Evolutionary conservation across 2,113 vertebrate species (phyloP).

Genomic region (Mormyrus lacerda): DNA sequence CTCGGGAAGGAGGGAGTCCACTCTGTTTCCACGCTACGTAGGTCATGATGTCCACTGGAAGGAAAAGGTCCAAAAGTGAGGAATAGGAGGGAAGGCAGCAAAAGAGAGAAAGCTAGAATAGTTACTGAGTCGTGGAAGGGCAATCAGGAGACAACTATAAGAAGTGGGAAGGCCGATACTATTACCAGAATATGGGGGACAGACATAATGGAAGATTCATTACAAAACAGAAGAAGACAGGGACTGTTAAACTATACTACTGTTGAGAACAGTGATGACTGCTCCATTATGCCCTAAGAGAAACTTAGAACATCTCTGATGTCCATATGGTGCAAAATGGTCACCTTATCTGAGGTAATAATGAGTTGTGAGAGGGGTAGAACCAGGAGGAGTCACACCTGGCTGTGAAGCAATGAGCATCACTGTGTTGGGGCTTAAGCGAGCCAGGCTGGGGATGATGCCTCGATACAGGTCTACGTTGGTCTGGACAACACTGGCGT

Average conservation of each 20-base stretch:
- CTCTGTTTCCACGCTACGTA: conserved; percentile 90
- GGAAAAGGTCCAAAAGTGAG: not conserved
- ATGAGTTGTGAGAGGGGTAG: not conserved
- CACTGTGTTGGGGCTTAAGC: conserved; percentile 68
- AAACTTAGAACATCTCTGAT: not conserved
- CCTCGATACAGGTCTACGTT: conserved; percentile 83
- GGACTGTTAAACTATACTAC: not conserved
- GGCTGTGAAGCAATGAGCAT: conserved; percentile 87
- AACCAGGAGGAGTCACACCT: conserved; percentile 36
- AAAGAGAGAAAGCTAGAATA: not conserved
- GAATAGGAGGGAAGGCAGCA: not conserved
- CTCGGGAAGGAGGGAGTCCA: conserved; percentile 66
- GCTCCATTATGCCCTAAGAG: not conserved
- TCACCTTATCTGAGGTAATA: not conserved
- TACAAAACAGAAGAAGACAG: not conserved
- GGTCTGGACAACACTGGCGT: conserved; percentile 76
- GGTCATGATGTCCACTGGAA: conserved; percentile 87
- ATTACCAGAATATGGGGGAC: not conserved
- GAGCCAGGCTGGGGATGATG: conserved; percentile 70
- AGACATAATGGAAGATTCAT: not conserved
- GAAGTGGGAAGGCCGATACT: not conserved
- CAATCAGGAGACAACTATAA: not conserved
- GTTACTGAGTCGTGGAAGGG: not conserved
- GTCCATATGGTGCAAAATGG: not conserved
- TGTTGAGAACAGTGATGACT: not conserved